Base-by-base conservation (phyloP, 2,888 invertebrate genomes). In the Eucera pruinosa region DNA sequence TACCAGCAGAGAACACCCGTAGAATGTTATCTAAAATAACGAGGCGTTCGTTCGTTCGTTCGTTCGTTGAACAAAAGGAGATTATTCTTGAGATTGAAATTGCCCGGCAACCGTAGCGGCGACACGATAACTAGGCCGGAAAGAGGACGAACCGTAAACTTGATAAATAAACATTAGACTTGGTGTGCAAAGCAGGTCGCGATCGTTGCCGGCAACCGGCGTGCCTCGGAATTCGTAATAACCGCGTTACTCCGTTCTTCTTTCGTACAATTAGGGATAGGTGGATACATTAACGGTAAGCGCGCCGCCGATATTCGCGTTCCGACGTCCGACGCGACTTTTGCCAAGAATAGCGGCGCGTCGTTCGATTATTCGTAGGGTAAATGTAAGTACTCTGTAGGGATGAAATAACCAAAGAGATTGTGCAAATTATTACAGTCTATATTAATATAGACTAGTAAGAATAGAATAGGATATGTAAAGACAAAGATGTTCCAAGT, bases 141-240 rank as follows among this genome's bases (percentile, higher is more conserved):
- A 88, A 87, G 85, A 88, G 87, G 86, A 88, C 87, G 87, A 88
- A 87, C 87, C 83, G 87, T 89, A 87, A 88, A 89, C 88, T 86
- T 84, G 87, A 89, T 89, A 89, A 89, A 89, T 87, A 87, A 89
- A 88, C 86, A 89, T 89, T 88, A 87, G 83, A 86, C 69, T 79
- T 36, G 74, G 69, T 54, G 81, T 43, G 72, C 76, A 82, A 86
- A 84, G 50, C 71, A 84, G 85, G 86, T 72, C 85, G 78, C 68
- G 68, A 71, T 43, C 57, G 66, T 55, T 62, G 68, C 45, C 54
- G 71, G 67, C 58, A 69, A 74, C 69, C n/a, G 57, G 75, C 73
- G n/a, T 43, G 50, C 50, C 66, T 47, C 48, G 57, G 62, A 76
- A 82, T 84, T 85, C 39, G 60, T 67, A 78, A 76, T 78, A 85